A percentile compares a stretch with the other conserved stretches of the same genome.
Conservation (phyloP, 2,113 vertebrate species). For the Ceyx margarethae region DNA sequence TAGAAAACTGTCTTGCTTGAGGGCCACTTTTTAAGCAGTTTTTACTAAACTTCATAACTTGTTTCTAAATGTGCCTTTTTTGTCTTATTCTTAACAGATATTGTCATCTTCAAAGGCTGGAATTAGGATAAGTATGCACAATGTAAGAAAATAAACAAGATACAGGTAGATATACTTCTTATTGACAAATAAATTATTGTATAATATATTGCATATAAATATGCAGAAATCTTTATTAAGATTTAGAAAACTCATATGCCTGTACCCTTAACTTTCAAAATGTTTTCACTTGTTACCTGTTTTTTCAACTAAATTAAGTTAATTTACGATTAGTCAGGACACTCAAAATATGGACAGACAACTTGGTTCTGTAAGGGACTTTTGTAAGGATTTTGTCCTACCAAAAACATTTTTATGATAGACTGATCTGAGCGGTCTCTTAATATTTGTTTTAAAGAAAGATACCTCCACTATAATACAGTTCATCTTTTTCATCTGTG, state of each 20-base stretch:
- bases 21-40: not conserved
- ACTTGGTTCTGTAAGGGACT: not conserved
- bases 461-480: not conserved
- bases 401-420: not conserved
- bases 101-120: not conserved
- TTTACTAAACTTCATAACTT: not conserved
- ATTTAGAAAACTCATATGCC: not conserved
- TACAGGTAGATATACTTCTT: not conserved
- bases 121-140: not conserved
- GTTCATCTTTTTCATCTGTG: not conserved
- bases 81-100: not conserved
- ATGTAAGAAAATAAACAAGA: not conserved
- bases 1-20: not conserved
- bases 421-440: not conserved
- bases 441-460: not conserved
- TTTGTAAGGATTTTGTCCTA: not conserved
- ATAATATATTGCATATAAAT: constrained; percentile 18
- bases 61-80: not conserved
- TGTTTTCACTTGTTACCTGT: not conserved
- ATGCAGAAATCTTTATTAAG: not conserved
- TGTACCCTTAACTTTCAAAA: constrained; percentile 3
- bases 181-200: not conserved
- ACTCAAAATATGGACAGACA: not conserved
- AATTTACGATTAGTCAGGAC: constrained; percentile 4
- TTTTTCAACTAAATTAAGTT: not conserved